A percentile compares a stretch with the other conserved stretches of the same genome.
Evolutionary conservation across 2,797 vertebrate genomes (phyloP).

Genomic region (Sparus aurata): DNA sequence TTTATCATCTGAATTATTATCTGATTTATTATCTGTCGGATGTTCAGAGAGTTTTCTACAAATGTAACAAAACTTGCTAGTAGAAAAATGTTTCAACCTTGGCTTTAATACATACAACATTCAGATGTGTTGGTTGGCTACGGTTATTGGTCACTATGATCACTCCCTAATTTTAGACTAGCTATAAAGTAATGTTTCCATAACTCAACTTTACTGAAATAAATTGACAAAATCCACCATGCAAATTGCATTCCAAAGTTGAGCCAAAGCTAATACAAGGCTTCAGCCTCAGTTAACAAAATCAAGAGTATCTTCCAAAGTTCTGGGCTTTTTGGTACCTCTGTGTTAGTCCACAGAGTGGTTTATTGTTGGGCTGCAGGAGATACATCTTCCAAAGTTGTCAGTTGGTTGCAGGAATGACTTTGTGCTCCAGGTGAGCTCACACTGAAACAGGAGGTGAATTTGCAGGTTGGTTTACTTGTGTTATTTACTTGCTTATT

Average conservation of each 20-base stretch:
- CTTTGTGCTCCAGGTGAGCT: background rate
- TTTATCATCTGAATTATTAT: no score
- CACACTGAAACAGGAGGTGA: background rate
- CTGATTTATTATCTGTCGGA: no score
- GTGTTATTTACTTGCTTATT: background rate
- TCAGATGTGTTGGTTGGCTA: background rate
- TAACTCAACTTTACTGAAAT: background rate
- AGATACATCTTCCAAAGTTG: background rate
- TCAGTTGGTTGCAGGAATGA: background rate
- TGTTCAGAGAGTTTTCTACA: no score
- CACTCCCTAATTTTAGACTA: background rate
- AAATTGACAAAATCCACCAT: slow-evolving; percentile 3
- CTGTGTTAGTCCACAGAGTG: background rate
- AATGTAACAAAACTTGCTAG: no score
- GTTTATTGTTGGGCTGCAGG: background rate
- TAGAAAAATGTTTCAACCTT: no score
- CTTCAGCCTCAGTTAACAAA: background rate
- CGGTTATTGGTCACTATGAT: background rate
- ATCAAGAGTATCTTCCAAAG: background rate
- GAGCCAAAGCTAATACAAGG: slow-evolving; percentile 19
- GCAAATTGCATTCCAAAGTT: slow-evolving; percentile 8
- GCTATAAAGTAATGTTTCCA: background rate
- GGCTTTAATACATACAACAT: background rate
- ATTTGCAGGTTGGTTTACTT: background rate
- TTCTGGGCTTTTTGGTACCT: background rate